Base-by-base conservation (phyloP, 2,888 invertebrate genomes). In the Acanthacorydalis orientalis region DNA sequence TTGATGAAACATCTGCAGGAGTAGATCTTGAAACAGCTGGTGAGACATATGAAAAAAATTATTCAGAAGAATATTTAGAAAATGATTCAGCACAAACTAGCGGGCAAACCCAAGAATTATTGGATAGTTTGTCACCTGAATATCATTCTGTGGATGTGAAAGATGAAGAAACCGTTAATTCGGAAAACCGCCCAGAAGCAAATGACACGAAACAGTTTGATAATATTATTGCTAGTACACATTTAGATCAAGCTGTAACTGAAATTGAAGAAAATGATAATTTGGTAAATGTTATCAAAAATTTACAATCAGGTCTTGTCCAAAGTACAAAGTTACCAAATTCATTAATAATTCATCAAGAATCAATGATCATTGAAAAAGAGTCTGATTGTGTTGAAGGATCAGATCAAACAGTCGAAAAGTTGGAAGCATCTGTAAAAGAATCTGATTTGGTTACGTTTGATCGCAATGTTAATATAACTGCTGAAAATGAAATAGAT, bases 401-500 rank as follows among this genome's bases (percentile, higher is more conserved):
- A 57, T 55, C 53, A 31, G 54, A 50, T 23, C 58, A 58, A 34
- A 53, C 52, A 16, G 57, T 56, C 51, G 64, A 64, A 51, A 65
- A 64, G 52, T 52, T 66, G 46, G 64, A 62, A 53, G 64, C 63
- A 6, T 65, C 60, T 53, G 66, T 64, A 4, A 64, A 64, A 49
- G 66, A 65, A 53, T 66, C 67, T 2, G 68, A 66, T 53, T 54
- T 69, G 44, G 65, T 66, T 42, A 59, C 64, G 48, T 62, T 60
- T 50, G 57, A 59, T 43, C 49, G 59, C 15, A 54, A 52, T 15
- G 54, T 55, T 23, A 54, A 55, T 35, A 56, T 53, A 52, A 63
- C 62, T 48, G 61, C 59, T n/a, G 66, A 64, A 35, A 65, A 64
- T 35, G 72, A 71, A 49, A 32, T 14, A 12, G 72, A 71, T 47